A percentile compares a stretch with the other conserved stretches of the same genome.
phyloP scores from a whole-genome alignment of 2,888 invertebrate genomes.

The Athalia cordata region DNA sequence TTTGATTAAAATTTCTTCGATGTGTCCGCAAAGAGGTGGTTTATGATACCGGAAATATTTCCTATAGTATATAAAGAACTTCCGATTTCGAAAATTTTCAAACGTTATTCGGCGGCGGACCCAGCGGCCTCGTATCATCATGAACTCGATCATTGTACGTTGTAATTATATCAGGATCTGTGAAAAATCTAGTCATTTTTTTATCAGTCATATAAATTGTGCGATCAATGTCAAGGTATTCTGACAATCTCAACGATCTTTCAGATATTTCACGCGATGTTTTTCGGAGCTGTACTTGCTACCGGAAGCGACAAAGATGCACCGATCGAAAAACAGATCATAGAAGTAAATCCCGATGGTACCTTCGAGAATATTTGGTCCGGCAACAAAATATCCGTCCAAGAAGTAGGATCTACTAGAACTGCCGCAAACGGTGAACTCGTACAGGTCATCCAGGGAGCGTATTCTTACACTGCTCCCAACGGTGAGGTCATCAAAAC shows the following conservation, averaged over 20 bases:
- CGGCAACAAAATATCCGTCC: slow-evolving; percentile 19
- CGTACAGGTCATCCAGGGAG: slow-evolving; percentile 20
- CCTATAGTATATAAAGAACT: no score
- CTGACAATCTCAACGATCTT: not conserved
- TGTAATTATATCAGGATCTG: no score
- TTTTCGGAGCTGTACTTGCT: not conserved
- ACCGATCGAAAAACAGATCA: slow-evolving; percentile 7
- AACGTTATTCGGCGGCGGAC: no score
- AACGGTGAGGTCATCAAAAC: not conserved
- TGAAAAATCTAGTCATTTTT: no score
- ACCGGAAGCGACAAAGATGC: slow-evolving; percentile 28
- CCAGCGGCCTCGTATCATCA: no score
- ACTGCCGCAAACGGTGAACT: not conserved
- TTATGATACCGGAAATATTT: no score
- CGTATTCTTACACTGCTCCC: slow-evolving; percentile 6
- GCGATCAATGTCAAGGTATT: no score
- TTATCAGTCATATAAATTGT: no score
- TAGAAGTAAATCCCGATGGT: slow-evolving; percentile 2
- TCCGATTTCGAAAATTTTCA: no score
- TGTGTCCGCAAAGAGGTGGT: no score
- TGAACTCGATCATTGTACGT: no score
- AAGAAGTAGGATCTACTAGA: not conserved
- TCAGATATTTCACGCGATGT: slow-evolving; percentile 15
- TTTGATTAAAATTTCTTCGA: no score
- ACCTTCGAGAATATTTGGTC: slow-evolving; percentile 14